phyloP scores from a whole-genome alignment of 2,797 vertebrate genomes.

The Etheostoma nigrum region DNA sequence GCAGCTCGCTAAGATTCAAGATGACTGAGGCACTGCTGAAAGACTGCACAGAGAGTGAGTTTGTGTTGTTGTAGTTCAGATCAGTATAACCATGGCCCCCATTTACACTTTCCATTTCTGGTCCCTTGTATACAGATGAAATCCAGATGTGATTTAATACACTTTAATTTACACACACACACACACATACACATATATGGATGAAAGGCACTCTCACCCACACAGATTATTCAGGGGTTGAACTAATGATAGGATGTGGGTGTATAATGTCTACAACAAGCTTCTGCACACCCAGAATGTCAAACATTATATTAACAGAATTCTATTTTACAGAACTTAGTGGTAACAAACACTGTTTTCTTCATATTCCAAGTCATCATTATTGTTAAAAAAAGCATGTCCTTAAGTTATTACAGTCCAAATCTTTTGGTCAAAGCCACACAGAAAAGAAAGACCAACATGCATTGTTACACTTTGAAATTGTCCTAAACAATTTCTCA shows the following conservation, averaged over 20 bases:
- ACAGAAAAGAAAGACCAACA: not conserved
- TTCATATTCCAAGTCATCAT: too few species aligned
- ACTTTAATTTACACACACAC: not conserved
- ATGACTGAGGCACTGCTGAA: constrained; percentile 95
- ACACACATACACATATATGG: too few species aligned
- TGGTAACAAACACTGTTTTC: too few species aligned
- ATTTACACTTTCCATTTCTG: too few species aligned
- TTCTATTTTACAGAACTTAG: not conserved
- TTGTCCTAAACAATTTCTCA: too few species aligned
- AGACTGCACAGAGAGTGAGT: constrained; percentile 97
- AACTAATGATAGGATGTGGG: not conserved
- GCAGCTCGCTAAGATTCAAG: constrained; percentile 96
- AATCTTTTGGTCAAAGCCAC: not conserved
- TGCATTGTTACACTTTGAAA: too few species aligned
- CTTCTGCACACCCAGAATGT: not conserved
- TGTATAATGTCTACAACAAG: not conserved
- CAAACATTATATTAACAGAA: not conserved
- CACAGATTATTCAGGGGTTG: not conserved
- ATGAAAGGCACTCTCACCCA: not conserved
- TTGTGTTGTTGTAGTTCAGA: not conserved
- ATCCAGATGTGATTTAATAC: not conserved
- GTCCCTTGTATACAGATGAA: not conserved
- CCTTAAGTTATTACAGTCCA: not conserved
- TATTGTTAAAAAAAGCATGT: not conserved
- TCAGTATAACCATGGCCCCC: not conserved